Percentiles rank a stretch among this genome's conserved stretches.
Conservation (phyloP, 2,113 vertebrate genomes). For the Erinaceus europaeus region DNA sequence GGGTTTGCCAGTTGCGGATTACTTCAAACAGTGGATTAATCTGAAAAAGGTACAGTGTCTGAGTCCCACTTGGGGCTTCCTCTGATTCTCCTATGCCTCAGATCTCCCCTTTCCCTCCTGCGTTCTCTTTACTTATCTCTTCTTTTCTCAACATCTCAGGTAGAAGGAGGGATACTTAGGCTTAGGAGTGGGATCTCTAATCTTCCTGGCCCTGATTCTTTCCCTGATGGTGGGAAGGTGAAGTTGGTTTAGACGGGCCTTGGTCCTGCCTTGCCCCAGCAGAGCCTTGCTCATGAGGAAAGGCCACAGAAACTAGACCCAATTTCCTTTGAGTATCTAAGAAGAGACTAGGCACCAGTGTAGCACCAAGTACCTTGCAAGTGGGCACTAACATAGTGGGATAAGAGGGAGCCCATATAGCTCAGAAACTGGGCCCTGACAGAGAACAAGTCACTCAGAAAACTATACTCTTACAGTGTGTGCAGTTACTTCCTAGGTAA, state of each 20-base stretch:
- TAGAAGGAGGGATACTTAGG: slow-evolving; percentile 21
- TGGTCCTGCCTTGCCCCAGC: background rate
- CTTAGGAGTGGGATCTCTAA: background rate
- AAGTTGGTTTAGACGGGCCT: background rate
- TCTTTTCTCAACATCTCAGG: slow-evolving; percentile 25
- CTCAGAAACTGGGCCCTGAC: background rate
- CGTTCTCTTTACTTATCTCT: slow-evolving; percentile 8
- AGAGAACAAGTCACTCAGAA: slow-evolving; percentile 15
- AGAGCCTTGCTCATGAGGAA: background rate
- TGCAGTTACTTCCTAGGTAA: background rate
- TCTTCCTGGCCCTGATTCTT: background rate
- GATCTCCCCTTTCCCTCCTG: background rate
- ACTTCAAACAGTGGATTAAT: slow-evolving; percentile 93
- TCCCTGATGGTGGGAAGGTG: background rate
- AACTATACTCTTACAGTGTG: background rate
- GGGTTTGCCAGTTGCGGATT: slow-evolving; percentile 89
- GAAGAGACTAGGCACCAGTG: background rate
- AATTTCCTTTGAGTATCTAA: background rate
- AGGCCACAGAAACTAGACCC: background rate
- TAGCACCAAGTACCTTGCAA: background rate
- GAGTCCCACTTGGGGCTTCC: background rate
- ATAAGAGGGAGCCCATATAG: background rate
- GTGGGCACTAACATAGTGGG: background rate
- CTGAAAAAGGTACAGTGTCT: slow-evolving; percentile 89
- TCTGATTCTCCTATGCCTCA: background rate